Evolutionary conservation across 2,888 invertebrate species (phyloP).

Genomic region (Brachypalpus laphriformis): DNA sequence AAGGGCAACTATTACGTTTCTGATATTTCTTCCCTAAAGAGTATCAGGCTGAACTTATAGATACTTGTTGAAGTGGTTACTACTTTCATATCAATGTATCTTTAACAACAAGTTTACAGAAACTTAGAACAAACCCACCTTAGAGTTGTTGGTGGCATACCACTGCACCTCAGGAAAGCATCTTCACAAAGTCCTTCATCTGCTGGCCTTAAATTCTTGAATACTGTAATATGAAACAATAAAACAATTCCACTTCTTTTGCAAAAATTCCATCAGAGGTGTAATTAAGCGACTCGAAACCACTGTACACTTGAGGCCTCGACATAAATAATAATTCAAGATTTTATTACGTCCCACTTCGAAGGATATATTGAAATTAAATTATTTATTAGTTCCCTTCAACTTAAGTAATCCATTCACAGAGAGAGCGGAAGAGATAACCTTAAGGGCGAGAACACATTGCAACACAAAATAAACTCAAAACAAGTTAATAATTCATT

Average conservation of each 20-base stretch:
- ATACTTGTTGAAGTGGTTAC: no score
- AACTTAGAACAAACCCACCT: no score
- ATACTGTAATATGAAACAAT: not conserved
- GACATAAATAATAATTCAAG: not conserved
- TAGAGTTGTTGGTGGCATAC: no score
- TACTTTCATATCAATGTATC: no score
- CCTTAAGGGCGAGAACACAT: not conserved
- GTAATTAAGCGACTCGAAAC: not conserved
- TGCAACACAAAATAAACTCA: constrained; percentile 41
- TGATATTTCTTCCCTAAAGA: no score
- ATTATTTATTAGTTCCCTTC: constrained; percentile 34
- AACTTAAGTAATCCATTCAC: constrained; percentile 2
- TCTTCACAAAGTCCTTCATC: no score
- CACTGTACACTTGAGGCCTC: not conserved
- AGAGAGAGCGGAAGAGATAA: not conserved
- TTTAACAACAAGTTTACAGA: no score
- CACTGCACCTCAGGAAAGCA: no score
- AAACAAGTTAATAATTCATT: constrained; percentile 55
- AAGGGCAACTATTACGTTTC: no score
- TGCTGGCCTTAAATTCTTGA: not conserved
- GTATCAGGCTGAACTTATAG: no score
- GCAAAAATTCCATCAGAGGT: not conserved
- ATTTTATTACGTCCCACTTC: not conserved
- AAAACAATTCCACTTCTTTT: not conserved
- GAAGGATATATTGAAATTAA: constrained; percentile 42